phyloP scores from a whole-genome alignment of 1,140 invertebrate genomes.

The Listronotus oregonensis region DNA sequence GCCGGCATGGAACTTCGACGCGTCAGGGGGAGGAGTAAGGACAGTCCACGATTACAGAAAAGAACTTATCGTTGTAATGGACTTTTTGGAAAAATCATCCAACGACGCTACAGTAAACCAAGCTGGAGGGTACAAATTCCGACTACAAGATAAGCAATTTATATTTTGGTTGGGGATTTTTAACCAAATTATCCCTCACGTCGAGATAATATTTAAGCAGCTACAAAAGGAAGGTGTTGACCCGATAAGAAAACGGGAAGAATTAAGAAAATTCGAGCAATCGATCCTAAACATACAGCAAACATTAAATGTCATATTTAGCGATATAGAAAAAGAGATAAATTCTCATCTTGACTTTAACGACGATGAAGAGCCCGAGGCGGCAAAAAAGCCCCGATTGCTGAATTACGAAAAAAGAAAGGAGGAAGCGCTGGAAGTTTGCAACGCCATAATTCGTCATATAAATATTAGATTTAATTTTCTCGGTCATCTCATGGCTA shows the following conservation, averaged over 20 bases:
- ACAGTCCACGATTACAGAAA: constrained; percentile 28
- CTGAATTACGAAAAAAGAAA: constrained; percentile 16
- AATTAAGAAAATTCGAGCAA: constrained; percentile 28
- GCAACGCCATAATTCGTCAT: constrained; percentile 34
- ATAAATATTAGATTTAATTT: constrained; percentile 30
- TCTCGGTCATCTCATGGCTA: constrained; percentile 29
- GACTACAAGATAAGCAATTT: constrained; percentile 32
- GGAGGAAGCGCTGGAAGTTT: constrained; percentile 36
- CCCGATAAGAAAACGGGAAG: constrained; percentile 16
- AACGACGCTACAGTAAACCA: constrained; percentile 23
- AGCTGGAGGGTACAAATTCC: constrained; percentile 26
- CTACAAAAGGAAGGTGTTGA: constrained; percentile 32
- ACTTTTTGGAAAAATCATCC: constrained; percentile 28
- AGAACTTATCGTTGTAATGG: constrained; percentile 22
- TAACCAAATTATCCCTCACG: constrained; percentile 36
- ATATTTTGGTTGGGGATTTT: constrained; percentile 37
- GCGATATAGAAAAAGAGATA: constrained; percentile 22
- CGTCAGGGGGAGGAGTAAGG: constrained; percentile 20
- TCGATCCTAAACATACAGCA: constrained; percentile 14
- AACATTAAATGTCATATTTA: constrained; percentile 23
- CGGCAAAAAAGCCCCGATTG: constrained; percentile 10
- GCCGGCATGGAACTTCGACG: constrained; percentile 22
- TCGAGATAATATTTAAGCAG: constrained; percentile 22
- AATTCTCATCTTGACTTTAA: constrained; percentile 15
- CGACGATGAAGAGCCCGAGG: constrained; percentile 10